phyloP scores from a whole-genome alignment of 2,888 invertebrate species.

The Andrena trimmerana region DNA sequence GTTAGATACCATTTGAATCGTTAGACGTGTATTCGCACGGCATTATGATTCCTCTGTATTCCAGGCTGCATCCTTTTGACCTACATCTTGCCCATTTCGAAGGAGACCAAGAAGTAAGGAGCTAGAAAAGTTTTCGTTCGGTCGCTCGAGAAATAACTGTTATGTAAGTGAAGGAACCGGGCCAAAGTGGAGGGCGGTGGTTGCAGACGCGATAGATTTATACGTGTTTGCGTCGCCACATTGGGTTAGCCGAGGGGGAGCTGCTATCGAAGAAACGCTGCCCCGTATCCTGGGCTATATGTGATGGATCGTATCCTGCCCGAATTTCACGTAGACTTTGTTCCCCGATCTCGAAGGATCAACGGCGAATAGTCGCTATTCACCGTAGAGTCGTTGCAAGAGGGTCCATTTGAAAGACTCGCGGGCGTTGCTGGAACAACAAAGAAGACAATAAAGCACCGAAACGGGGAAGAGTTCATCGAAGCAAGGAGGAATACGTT shows the following conservation, averaged over 20 bases:
- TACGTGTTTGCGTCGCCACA: constrained; percentile 18
- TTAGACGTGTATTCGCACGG: background rate
- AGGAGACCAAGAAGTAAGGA: constrained; percentile 59
- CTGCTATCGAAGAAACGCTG: background rate
- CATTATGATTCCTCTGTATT: constrained; percentile 32
- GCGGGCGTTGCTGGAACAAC: background rate
- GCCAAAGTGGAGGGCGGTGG: background rate
- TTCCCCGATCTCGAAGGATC: constrained; percentile 8
- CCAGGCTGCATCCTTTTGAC: constrained; percentile 73
- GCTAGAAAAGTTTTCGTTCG: background rate
- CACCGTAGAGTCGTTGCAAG: background rate
- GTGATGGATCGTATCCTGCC: constrained; percentile 18
- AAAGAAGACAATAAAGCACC: background rate
- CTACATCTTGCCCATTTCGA: constrained; percentile 63
- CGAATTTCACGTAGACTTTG: constrained; percentile 1
- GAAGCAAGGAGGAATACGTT: constrained; percentile 44
- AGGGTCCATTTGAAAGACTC: background rate
- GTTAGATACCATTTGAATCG: constrained; percentile 17
- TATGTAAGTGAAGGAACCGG: background rate
- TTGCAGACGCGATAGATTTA: constrained; percentile 3
- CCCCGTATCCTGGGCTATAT: background rate
- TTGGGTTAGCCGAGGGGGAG: background rate
- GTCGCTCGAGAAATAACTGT: background rate
- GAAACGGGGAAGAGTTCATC: constrained; percentile 6
- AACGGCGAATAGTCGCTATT: background rate